A percentile compares a stretch with the other conserved stretches of the same genome.
Evolutionary conservation across 1,140 invertebrate genomes (phyloP).

Genomic region (Drosophila quadrilineata): DNA sequence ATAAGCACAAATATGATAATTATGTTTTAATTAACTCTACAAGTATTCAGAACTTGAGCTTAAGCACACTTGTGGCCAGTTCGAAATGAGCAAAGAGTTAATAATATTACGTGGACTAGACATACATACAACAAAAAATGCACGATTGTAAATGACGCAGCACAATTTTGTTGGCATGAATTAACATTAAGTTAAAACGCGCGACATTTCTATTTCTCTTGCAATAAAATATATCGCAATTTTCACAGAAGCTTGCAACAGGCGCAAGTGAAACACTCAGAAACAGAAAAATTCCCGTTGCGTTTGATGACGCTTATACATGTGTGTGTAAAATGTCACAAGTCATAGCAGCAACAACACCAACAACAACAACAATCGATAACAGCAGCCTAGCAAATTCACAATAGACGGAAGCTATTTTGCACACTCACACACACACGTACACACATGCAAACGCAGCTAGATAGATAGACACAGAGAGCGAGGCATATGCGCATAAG

Average conservation of each 20-base stretch:
- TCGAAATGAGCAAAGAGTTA: no score
- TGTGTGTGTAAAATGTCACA: conserved; percentile 62
- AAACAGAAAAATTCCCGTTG: conserved; percentile 7
- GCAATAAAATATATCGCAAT: conserved; percentile 61
- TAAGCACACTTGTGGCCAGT: no score
- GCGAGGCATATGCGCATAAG: conserved; percentile 60
- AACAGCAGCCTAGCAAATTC: conserved; percentile 56
- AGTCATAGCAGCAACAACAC: conserved; percentile 47
- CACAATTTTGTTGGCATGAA: conserved; percentile 45
- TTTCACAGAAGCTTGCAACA: conserved; percentile 25
- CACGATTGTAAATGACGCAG: conserved; percentile 8
- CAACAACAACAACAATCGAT: conserved; percentile 42
- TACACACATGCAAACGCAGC: background rate
- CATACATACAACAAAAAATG: no score
- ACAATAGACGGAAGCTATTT: conserved; percentile 76
- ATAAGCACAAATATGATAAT: no score
- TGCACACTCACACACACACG: conserved; percentile 32
- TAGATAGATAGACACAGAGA: background rate
- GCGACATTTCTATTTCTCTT: conserved; percentile 22
- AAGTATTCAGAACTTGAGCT: no score
- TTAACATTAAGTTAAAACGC: conserved; percentile 46
- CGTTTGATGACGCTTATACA: background rate
- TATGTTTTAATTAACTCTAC: no score
- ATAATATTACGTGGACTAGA: no score
- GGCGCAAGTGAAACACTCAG: conserved; percentile 30